Evolutionary conservation across 2,113 vertebrate genomes (phyloP).

Genomic region (Empidonax alnorum): DNA sequence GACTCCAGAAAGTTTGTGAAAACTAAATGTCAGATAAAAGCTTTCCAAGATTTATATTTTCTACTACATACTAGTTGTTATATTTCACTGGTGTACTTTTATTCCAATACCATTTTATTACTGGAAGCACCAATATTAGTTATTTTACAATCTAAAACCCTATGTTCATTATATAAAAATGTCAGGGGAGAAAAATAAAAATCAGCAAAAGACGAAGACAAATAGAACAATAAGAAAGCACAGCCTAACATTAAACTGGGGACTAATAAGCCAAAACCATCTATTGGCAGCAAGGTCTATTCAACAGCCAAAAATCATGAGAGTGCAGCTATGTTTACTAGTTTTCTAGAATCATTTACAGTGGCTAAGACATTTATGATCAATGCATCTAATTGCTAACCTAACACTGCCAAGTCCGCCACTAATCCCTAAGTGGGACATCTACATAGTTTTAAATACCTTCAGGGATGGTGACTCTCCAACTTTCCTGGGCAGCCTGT

Average conservation of each 20-base stretch:
- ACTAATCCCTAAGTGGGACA: background rate
- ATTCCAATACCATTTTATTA: background rate
- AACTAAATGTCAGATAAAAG: background rate
- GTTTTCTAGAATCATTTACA: background rate
- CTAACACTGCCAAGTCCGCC: background rate
- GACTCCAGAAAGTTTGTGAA: background rate
- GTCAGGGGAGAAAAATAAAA: background rate
- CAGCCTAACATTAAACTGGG: background rate
- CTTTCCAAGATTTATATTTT: background rate
- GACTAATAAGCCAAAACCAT: background rate
- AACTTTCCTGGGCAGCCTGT: background rate
- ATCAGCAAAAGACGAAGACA: background rate
- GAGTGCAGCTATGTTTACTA: background rate
- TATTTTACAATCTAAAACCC: background rate
- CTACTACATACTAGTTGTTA: background rate
- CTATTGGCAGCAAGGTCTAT: background rate
- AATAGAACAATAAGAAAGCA: background rate
- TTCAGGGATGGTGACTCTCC: background rate
- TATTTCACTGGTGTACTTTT: background rate
- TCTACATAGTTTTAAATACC: background rate
- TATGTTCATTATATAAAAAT: background rate
- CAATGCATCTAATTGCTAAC: background rate
- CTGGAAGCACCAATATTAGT: background rate
- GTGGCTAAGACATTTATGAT: background rate
- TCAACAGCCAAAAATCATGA: background rate